Evolutionary conservation across 2,113 vertebrate genomes (phyloP).

Genomic region (Peucedramus taeniatus): DNA sequence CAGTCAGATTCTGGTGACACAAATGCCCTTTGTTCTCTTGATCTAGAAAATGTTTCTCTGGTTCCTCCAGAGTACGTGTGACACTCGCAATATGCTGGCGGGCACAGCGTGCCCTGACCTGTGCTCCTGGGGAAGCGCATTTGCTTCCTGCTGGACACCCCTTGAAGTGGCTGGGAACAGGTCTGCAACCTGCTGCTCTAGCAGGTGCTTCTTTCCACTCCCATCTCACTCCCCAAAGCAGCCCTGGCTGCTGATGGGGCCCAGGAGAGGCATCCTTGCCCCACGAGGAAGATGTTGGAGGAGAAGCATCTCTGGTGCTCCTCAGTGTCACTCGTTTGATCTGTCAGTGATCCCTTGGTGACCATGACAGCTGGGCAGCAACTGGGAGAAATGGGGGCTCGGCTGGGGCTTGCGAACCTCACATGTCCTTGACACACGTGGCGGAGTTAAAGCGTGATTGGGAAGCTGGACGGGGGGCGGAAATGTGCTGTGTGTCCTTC

Average conservation of each 20-base stretch:
- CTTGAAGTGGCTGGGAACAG: not conserved
- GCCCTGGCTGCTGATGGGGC: rapidly evolving
- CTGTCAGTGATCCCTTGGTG: not conserved
- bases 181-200: not conserved
- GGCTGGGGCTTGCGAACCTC: not conserved
- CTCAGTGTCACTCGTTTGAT: not conserved
- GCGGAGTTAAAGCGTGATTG: not conserved
- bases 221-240: not conserved
- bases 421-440: not conserved
- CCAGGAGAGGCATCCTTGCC: not conserved
- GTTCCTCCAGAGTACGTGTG: rapidly evolving
- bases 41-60: not conserved
- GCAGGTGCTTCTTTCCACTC: not conserved
- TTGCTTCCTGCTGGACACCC: not conserved
- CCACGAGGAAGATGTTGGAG: not conserved
- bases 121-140: rapidly evolving
- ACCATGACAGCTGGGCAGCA: rapidly evolving
- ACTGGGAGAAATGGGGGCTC: rapidly evolving
- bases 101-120: not conserved
- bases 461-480: not conserved
- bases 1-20: not conserved
- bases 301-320: not conserved
- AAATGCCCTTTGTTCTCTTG: not conserved
- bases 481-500: not conserved
- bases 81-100: rapidly evolving